These are phyloP conservation scores for Julus scanicus DNA, from an alignment of 2,888 invertebrate genomes.

Conservation along the genomic window DNA sequence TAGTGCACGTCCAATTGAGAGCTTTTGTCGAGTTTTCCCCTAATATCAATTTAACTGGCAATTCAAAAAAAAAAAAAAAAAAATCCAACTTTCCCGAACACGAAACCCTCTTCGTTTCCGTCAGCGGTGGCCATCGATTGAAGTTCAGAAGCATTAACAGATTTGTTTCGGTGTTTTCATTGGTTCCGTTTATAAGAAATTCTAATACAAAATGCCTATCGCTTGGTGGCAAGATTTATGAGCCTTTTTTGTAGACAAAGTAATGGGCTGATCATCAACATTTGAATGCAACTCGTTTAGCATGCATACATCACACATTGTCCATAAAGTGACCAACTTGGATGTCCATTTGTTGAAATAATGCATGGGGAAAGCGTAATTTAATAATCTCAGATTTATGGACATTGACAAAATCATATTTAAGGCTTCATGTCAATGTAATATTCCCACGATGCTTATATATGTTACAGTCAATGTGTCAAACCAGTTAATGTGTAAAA, in stretches of 20 bases:
- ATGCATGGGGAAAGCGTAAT: not conserved
- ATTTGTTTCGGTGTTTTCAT: constrained; percentile 42
- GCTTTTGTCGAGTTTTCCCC: not conserved
- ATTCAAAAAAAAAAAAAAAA: not conserved
- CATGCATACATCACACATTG: constrained; percentile 23
- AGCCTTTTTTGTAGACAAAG: constrained; percentile 12
- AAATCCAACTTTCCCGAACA: constrained; percentile 2
- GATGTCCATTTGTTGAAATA: not conserved
- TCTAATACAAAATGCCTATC: not conserved
- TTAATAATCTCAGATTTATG: not conserved
- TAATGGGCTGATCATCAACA: constrained; percentile 43
- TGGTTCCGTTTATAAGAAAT: not conserved
- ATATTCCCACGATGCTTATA: not conserved
- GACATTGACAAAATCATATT: not conserved
- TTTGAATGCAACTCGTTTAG: constrained; percentile 26
- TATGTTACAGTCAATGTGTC: too few relatives aligned
- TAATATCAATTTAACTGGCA: constrained; percentile 29
- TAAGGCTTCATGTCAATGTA: not conserved
- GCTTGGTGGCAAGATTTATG: constrained; percentile 29
- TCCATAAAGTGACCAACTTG: not conserved
- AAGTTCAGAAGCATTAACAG: constrained; percentile 31
- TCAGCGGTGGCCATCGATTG: constrained; percentile 1
- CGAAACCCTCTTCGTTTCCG: constrained; percentile 25
- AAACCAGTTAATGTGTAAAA: too few relatives aligned
- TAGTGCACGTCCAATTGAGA: not conserved